Percentiles rank a stretch among this genome's conserved stretches.
These are phyloP conservation scores for Harpalus rubripes DNA, from an alignment of 2,888 invertebrate genomes.

Conservation along the genomic window DNA sequence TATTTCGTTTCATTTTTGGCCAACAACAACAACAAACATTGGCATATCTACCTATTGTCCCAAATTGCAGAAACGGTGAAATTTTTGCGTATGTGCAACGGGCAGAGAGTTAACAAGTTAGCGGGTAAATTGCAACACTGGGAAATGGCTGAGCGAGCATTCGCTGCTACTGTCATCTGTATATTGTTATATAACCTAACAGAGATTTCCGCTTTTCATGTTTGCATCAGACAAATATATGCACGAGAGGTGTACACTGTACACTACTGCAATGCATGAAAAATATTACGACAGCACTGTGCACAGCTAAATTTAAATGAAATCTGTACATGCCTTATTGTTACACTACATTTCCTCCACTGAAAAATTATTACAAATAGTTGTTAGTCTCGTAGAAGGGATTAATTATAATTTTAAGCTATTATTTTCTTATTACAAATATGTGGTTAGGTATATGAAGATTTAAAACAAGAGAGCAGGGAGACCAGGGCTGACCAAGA, in stretches of 20 bases:
- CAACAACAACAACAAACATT: neutral
- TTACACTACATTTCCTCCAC: neutral
- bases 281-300: slow-evolving; percentile 7
- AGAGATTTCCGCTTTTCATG: slow-evolving; percentile 46
- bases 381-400: neutral
- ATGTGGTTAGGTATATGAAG: no score
- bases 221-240: slow-evolving; percentile 33
- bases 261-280: slow-evolving; percentile 15
- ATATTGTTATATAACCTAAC: slow-evolving; percentile 44
- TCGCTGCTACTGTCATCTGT: slow-evolving; percentile 46
- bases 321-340: slow-evolving; percentile 23
- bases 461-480: no score
- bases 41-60: neutral
- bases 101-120: slow-evolving; percentile 38
- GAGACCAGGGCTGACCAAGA: no score
- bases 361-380: neutral
- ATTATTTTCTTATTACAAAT: no score
- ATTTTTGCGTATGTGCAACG: slow-evolving; percentile 4
- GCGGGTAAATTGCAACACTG: slow-evolving; percentile 38
- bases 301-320: slow-evolving; percentile 28
- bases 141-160: slow-evolving; percentile 46
- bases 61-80: slow-evolving; percentile 5
- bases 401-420: no score
- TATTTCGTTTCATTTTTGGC: slow-evolving; percentile 23
- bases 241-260: slow-evolving; percentile 20